These are phyloP conservation scores for Lycopodina hypogea DNA, from an alignment of 37 sponge, comb jelly and placozoan species.

Conservation along the genomic window DNA sequence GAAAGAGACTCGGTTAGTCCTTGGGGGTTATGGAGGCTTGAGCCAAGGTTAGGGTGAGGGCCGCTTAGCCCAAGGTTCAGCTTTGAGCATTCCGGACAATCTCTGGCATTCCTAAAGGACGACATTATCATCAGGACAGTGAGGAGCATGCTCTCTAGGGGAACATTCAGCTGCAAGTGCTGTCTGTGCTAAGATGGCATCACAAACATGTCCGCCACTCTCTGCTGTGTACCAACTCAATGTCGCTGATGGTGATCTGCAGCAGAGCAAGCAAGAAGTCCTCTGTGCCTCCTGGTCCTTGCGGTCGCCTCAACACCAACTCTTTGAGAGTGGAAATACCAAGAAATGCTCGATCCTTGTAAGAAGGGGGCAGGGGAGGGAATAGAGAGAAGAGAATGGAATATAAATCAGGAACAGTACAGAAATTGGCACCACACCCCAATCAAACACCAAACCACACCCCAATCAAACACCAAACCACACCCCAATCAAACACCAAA, in stretches of 20 bases:
- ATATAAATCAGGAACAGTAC: background rate
- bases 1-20: too few species aligned
- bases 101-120: too few species aligned
- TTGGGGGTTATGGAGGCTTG: too few species aligned
- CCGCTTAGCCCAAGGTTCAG: too few species aligned
- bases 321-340: conserved; percentile 90
- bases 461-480: background rate
- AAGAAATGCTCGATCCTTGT: conserved; percentile 82
- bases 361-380: background rate
- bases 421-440: background rate
- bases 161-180: too few species aligned
- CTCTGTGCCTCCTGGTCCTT: conserved; percentile 54
- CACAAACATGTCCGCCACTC: background rate
- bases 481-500: background rate
- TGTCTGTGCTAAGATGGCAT: too few species aligned
- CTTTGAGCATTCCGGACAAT: too few species aligned
- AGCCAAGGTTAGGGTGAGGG: too few species aligned
- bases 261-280: conserved; percentile 74
- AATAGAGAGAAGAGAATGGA: background rate
- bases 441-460: background rate
- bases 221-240: conserved; percentile 52
- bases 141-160: too few species aligned
- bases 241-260: conserved; percentile 75
- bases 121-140: too few species aligned
- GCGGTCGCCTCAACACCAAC: conserved; percentile 78